Evolutionary conservation across 2,797 vertebrate species (phyloP).

Genomic region (Sebastes reedi): DNA sequence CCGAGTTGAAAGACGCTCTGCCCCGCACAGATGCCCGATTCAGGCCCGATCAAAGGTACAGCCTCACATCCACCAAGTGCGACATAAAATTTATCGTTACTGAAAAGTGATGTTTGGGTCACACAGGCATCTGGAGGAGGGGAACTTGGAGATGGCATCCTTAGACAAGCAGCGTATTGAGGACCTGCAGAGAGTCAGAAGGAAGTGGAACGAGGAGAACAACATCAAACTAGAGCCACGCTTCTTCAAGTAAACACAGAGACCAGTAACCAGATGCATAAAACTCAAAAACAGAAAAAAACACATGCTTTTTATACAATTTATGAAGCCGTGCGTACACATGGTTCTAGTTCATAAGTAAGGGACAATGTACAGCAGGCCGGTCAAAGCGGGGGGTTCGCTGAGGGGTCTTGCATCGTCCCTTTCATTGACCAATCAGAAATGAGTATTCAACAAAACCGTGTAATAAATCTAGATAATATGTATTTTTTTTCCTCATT

Average conservation of each 20-base stretch:
- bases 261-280: background rate
- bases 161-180: slow-evolving; percentile 96
- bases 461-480: too few species aligned
- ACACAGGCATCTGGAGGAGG: slow-evolving; percentile 93
- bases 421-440: too few species aligned
- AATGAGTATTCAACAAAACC: too few species aligned
- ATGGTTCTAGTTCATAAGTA: background rate
- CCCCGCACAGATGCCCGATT: slow-evolving; percentile 94
- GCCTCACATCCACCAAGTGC: background rate
- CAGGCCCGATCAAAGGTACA: slow-evolving; percentile 96
- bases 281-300: background rate
- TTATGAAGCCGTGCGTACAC: background rate
- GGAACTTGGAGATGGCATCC: slow-evolving; percentile 91
- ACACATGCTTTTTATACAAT: background rate
- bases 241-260: slow-evolving; percentile 94
- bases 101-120: background rate
- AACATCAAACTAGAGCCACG: slow-evolving; percentile 91
- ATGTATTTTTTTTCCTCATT: background rate
- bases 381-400: too few species aligned
- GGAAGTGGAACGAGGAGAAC: slow-evolving; percentile 94
- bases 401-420: too few species aligned
- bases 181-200: slow-evolving; percentile 91
- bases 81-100: background rate
- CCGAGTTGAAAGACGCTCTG: slow-evolving; percentile 92
- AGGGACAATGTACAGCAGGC: too few species aligned